Base-by-base conservation (phyloP, 2,888 invertebrate species). In the Exephanes ischioxanthus region DNA sequence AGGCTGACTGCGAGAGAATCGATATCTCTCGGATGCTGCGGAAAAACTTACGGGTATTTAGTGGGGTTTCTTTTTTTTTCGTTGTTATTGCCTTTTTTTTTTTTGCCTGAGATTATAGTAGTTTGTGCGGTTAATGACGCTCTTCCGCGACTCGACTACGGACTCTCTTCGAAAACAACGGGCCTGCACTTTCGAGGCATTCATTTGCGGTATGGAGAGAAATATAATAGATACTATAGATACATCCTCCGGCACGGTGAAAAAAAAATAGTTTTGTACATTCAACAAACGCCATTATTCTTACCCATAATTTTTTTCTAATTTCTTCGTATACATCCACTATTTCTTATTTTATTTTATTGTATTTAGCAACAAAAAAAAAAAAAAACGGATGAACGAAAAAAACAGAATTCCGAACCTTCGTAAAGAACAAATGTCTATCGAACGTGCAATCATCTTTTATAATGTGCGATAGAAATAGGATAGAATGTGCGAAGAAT, bases 1-100 rank as follows among this genome's bases (percentile, higher is more conserved):
- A 26, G 22, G 22, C 58, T 14, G 22, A 58, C 58, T 58, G 58
- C 26, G 45, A 55, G 51, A 61, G 26, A 41, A 68, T 68, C 55
- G 58, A 68, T 68, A 68, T 78, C 53, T 78, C 58, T 30, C 61
- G 71, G 79, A 79, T 48, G 70, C 48, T 68, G 33, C 71, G 58
- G 58, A 79, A 76, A 71, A 79, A 71, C 61, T 61, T 71, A 48
- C 48, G 71, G n/a, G 48, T 71, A 71, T 71, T 63, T 58, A 58
- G 58, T 61, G 61, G 45, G 63, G 58, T 45, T 41, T 30, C 37
- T 45, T 33, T 37, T 33, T 22, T 72, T 37, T 30, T 61, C 30
- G 11, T 30, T 30, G 14, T 61, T 26, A 14, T 30, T 61, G 14
- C 16, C 1, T 61, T 61, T 55, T 37, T 14, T 61, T 61, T 55